Percentiles rank a stretch among this genome's conserved stretches.
Evolutionary conservation across 2,888 invertebrate species (phyloP).

Genomic region (Dendrolimus houi): DNA sequence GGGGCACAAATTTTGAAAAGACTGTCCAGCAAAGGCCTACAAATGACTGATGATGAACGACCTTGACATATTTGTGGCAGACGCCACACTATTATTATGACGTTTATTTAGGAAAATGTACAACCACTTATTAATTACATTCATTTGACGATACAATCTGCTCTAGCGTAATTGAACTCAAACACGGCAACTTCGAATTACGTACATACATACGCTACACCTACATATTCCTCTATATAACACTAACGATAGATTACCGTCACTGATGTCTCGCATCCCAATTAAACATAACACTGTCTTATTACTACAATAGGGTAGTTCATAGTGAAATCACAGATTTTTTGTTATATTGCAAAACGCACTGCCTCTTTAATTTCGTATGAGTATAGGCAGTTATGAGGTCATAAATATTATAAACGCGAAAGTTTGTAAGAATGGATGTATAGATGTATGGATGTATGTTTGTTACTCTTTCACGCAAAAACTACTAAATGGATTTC

Average conservation of each 20-base stretch:
- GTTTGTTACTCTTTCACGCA: no score
- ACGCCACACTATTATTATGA: conserved; percentile 26
- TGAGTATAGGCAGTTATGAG: no score
- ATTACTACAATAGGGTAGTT: conserved; percentile 2
- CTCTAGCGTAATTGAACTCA: conserved; percentile 36
- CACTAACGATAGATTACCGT: not conserved
- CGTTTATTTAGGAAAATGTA: conserved; percentile 36
- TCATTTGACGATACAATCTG: conserved; percentile 48
- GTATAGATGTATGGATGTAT: no score
- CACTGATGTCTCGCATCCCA: not conserved
- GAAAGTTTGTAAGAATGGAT: no score
- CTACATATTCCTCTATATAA: not conserved
- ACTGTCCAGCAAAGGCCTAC: no score
- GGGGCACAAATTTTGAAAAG: no score
- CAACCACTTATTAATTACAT: conserved; percentile 46
- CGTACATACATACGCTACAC: conserved; percentile 5
- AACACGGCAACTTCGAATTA: conserved; percentile 36
- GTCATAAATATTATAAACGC: no score
- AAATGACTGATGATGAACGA: not conserved
- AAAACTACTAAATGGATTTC: no score
- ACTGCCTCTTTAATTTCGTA: no score
- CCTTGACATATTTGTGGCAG: conserved; percentile 34
- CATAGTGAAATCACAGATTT: no score
- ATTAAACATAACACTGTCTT: not conserved
- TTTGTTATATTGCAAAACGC: no score